phyloP scores from a whole-genome alignment of 2,888 invertebrate genomes.

The Galerucella nymphaeae region DNA sequence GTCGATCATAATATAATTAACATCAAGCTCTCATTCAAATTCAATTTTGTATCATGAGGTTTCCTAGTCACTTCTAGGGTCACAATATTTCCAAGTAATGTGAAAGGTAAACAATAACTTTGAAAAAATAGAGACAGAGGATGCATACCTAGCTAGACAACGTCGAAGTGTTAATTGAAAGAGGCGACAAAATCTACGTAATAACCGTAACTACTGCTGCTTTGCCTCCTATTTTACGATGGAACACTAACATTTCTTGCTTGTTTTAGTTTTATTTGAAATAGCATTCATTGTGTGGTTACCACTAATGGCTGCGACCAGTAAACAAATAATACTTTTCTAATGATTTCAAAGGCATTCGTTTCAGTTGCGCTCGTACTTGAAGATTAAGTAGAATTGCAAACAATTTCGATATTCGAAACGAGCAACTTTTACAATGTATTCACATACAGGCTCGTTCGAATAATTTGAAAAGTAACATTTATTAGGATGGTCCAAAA shows the following conservation, averaged over 20 bases:
- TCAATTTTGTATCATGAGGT: not conserved
- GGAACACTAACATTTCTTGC: conserved; percentile 43
- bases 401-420: conserved; percentile 8
- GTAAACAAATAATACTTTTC: conserved; percentile 27
- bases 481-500: too few relatives aligned
- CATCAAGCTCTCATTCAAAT: not conserved
- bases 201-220: conserved; percentile 54
- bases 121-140: conserved; percentile 56
- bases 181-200: conserved; percentile 58
- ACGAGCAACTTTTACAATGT: not conserved
- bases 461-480: not conserved
- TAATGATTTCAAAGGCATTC: conserved; percentile 18
- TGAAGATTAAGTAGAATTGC: conserved; percentile 15
- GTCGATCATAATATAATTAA: not conserved
- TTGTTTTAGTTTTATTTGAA: conserved; percentile 44
- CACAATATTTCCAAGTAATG: conserved; percentile 62
- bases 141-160: conserved; percentile 59
- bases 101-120: conserved; percentile 60
- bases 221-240: conserved; percentile 45
- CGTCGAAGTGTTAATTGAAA: conserved; percentile 59
- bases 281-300: conserved; percentile 28
- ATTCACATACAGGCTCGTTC: not conserved
- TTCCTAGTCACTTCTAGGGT: conserved; percentile 47
- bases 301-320: conserved; percentile 29
- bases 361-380: conserved; percentile 13